Evolutionary conservation across 2,797 vertebrate genomes (phyloP).

Genomic region (Pampus argenteus): DNA sequence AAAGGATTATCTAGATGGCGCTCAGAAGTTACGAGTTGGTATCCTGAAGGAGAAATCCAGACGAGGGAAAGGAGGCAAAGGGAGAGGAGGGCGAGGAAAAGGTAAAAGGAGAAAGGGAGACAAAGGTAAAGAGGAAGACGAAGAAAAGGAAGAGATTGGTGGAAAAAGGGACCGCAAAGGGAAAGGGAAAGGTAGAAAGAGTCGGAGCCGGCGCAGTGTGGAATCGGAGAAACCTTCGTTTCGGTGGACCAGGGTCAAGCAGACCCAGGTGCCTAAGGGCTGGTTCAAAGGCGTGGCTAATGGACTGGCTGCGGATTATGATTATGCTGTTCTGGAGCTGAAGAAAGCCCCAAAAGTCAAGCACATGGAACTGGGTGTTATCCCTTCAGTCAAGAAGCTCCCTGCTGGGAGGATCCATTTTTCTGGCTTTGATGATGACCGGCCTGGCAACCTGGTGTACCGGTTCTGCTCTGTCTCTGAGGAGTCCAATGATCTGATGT

Average conservation of each 20-base stretch:
- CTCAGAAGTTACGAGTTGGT: conserved; percentile 91
- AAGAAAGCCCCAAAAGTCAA: conserved; percentile 91
- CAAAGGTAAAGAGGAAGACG: conserved; percentile 48
- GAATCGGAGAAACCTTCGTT: conserved; percentile 87
- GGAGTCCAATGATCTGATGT: conserved; percentile 94
- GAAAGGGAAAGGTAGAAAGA: conserved; percentile 77
- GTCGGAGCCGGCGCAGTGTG: conserved; percentile 69
- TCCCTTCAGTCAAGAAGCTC: conserved; percentile 90
- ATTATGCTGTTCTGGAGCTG: conserved; percentile 95
- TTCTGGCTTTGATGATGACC: conserved; percentile 94
- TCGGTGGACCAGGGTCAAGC: conserved; percentile 95
- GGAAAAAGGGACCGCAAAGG: conserved; percentile 60
- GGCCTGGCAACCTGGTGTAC: conserved; percentile 92
- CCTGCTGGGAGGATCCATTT: conserved; percentile 96
- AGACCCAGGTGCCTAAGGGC: conserved; percentile 94
- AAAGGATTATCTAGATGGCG: conserved; percentile 91
- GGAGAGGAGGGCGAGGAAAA: conserved; percentile 78
- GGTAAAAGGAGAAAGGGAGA: conserved; percentile 74
- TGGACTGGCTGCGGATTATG: conserved; percentile 90
- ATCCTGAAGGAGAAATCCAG: conserved; percentile 90
- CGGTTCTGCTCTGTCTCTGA: conserved; percentile 96
- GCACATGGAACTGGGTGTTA: conserved; percentile 94
- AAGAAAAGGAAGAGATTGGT: conserved; percentile 49
- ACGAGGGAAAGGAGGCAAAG: conserved; percentile 77
- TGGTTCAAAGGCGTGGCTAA: conserved; percentile 90